Conservation (phyloP, 1,140 invertebrate genomes). For the Dolichoris vasculosae region DNA sequence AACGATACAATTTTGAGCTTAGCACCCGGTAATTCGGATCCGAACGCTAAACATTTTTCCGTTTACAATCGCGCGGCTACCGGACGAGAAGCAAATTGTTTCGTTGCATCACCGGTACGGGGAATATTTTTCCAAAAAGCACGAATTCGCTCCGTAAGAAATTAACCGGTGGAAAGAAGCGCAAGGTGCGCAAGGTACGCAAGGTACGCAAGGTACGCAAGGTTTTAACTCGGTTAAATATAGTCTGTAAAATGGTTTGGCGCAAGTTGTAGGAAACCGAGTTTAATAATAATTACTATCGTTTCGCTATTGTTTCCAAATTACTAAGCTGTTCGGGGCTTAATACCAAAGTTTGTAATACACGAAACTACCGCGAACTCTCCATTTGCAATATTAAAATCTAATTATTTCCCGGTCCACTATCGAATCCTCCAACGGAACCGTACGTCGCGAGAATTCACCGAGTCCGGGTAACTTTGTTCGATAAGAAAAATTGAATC, state of each 20-base stretch:
- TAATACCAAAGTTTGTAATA: slow-evolving; percentile 23
- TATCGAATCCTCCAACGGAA: not conserved
- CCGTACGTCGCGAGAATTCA: too few species aligned
- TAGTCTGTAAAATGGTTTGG: not conserved
- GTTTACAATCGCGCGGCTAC: not conserved
- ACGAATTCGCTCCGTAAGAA: not conserved
- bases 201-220: too few species aligned
- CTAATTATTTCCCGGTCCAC: not conserved
- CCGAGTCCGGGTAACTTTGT: too few species aligned
- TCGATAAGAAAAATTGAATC: too few species aligned
- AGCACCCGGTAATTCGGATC: not conserved
- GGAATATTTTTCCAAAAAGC: too few species aligned
- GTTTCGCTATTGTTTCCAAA: slow-evolving; percentile 22
- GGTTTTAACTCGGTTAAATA: not conserved
- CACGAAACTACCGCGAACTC: slow-evolving; percentile 15
- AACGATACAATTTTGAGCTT: slow-evolving; percentile 6
- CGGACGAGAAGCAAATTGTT: not conserved
- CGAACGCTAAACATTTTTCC: not conserved
- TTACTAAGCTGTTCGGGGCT: slow-evolving; percentile 22
- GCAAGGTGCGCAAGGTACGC: too few species aligned
- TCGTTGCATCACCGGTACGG: not conserved
- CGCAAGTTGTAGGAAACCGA: slow-evolving; percentile 9
- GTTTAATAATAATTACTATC: slow-evolving; percentile 33
- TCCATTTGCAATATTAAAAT: slow-evolving; percentile 11
- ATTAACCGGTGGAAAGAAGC: not conserved